Percentiles rank a stretch among this genome's conserved stretches.
Evolutionary conservation across 1,140 invertebrate genomes (phyloP).

Genomic region (Megalopta genalis): DNA sequence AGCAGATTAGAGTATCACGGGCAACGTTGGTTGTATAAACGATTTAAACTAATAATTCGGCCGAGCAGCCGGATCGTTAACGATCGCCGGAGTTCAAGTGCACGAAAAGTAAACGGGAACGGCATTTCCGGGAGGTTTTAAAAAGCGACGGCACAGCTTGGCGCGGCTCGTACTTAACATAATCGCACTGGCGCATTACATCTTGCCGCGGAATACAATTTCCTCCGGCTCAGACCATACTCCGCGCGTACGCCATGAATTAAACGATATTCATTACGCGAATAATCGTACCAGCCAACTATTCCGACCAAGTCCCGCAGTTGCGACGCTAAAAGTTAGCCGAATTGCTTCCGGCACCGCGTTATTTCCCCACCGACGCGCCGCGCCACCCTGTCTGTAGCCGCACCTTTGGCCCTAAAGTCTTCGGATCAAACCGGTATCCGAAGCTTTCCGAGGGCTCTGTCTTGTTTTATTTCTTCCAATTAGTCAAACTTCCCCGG

Average conservation of each 20-base stretch:
- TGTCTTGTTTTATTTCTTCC: constrained; percentile 13
- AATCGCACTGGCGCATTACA: constrained; percentile 20
- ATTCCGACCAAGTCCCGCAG: constrained; percentile 15
- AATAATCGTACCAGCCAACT: constrained; percentile 31
- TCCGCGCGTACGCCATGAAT: constrained; percentile 16
- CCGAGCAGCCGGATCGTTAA: too few relatives aligned
- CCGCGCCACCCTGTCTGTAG: background rate
- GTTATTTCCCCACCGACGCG: constrained; percentile 3
- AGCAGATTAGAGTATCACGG: too few relatives aligned
- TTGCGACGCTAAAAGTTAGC: constrained; percentile 26
- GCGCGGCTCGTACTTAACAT: background rate
- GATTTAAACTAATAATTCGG: too few relatives aligned
- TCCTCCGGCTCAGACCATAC: constrained; percentile 6
- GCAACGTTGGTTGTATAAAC: too few relatives aligned
- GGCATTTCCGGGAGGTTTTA: background rate
- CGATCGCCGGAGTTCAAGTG: too few relatives aligned
- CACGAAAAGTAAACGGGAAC: background rate
- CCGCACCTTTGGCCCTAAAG: background rate
- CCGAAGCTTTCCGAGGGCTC: background rate
- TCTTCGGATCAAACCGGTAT: background rate
- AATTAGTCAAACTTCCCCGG: too few relatives aligned
- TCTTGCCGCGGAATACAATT: constrained; percentile 31
- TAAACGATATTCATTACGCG: constrained; percentile 42
- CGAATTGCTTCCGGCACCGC: constrained; percentile 19
- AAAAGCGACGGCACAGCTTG: background rate